These are phyloP conservation scores for Sebastes diploproa DNA, from an alignment of 2,797 vertebrate genomes.

Conservation along the genomic window DNA sequence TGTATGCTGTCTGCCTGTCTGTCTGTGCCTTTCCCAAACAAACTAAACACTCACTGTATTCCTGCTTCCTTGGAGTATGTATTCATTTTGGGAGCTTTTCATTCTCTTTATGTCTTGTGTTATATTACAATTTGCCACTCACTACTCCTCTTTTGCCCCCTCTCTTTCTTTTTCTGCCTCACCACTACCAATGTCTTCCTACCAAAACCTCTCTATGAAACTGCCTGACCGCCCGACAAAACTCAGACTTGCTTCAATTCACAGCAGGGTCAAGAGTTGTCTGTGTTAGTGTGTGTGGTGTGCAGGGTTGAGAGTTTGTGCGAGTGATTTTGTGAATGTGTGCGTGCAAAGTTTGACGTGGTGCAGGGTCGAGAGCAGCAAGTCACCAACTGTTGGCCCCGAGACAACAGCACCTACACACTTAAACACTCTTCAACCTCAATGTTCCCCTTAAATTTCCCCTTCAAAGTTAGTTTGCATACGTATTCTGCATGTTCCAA, in stretches of 20 bases:
- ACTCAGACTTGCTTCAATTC: constrained; percentile 13
- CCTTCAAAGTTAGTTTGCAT: constrained; percentile 35
- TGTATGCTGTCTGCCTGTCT: constrained; percentile 78
- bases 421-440: constrained; percentile 35
- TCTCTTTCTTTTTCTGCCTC: not conserved
- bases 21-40: constrained; percentile 44
- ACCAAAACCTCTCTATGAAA: constrained; percentile 3
- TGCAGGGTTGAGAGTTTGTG: constrained; percentile 31
- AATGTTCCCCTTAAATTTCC: constrained; percentile 17
- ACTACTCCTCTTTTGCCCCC: not conserved
- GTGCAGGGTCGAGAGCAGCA: constrained; percentile 39
- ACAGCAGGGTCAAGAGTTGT: constrained; percentile 22
- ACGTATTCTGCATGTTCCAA: not conserved
- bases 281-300: constrained; percentile 8
- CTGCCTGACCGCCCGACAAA: constrained; percentile 10
- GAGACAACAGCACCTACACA: constrained; percentile 38
- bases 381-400: constrained; percentile 21
- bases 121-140: constrained; percentile 16
- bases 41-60: constrained; percentile 53
- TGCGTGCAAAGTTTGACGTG: not conserved
- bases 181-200: constrained; percentile 12
- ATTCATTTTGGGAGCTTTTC: constrained; percentile 55
- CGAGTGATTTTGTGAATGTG: constrained; percentile 22
- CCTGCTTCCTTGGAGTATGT: constrained; percentile 56
- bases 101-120: constrained; percentile 42